Evolutionary conservation across 2,797 vertebrate genomes (phyloP).

Genomic region (Rhinogobio ventralis): DNA sequence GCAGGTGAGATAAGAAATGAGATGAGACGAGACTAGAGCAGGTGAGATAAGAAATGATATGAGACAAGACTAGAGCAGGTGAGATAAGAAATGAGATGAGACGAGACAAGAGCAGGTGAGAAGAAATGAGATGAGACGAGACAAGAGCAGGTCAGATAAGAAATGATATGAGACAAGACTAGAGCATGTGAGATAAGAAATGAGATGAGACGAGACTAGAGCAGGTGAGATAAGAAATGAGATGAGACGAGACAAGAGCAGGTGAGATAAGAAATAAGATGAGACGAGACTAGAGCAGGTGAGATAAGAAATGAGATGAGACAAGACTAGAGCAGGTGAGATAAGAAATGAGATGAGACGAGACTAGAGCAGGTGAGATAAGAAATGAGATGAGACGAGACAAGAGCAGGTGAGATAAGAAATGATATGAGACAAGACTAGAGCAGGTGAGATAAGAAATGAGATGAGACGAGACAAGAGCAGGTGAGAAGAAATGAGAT

Average conservation of each 20-base stretch:
- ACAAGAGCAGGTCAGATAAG: neutral
- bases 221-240: neutral
- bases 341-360: neutral
- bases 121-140: neutral
- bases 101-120: neutral
- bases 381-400: neutral
- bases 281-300: neutral
- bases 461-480: neutral
- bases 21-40: too few relatives aligned
- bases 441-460: neutral
- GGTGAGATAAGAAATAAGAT: accelerated
- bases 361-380: neutral
- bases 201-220: neutral
- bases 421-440: neutral
- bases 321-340: neutral
- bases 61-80: neutral
- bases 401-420: neutral
- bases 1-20: too few relatives aligned
- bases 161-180: neutral
- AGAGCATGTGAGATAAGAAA: neutral
- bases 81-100: neutral
- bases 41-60: neutral
- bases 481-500: too few relatives aligned
- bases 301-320: neutral
- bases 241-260: neutral